Evolutionary conservation across 2,888 invertebrate genomes (phyloP).

Genomic region (Apamea sordens): DNA sequence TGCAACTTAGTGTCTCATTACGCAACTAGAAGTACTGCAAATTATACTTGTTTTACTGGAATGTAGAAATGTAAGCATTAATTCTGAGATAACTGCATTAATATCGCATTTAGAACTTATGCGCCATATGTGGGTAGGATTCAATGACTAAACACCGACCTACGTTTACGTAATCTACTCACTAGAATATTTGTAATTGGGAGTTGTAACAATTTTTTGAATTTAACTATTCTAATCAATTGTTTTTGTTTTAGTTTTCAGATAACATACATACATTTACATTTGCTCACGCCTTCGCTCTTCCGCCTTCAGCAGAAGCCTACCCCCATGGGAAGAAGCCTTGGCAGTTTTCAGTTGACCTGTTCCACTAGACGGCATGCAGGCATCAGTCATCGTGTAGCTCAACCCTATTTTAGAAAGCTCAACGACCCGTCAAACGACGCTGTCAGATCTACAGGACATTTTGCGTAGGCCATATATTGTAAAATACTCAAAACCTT

Average conservation of each 20-base stretch:
- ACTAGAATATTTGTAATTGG: neutral
- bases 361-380: neutral
- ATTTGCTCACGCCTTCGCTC: neutral
- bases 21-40: conserved; percentile 55
- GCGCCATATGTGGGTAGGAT: conserved; percentile 60
- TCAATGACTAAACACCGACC: conserved; percentile 25
- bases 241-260: neutral
- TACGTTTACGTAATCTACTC: conserved; percentile 29
- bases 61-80: conserved; percentile 73
- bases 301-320: neutral
- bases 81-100: conserved; percentile 76
- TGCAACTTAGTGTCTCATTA: conserved; percentile 43
- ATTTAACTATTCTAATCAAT: neutral
- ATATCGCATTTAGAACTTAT: conserved; percentile 72
- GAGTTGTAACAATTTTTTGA: neutral
- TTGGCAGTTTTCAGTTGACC: neutral
- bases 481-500: neutral
- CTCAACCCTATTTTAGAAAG: neutral
- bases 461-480: neutral
- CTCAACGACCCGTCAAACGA: neutral
- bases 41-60: conserved; percentile 74
- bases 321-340: no score
- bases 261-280: neutral
- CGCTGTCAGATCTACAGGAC: neutral
- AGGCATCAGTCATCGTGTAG: neutral